Evolutionary conservation across 2,888 invertebrate genomes (phyloP).

Genomic region (Geophilus truncorum): DNA sequence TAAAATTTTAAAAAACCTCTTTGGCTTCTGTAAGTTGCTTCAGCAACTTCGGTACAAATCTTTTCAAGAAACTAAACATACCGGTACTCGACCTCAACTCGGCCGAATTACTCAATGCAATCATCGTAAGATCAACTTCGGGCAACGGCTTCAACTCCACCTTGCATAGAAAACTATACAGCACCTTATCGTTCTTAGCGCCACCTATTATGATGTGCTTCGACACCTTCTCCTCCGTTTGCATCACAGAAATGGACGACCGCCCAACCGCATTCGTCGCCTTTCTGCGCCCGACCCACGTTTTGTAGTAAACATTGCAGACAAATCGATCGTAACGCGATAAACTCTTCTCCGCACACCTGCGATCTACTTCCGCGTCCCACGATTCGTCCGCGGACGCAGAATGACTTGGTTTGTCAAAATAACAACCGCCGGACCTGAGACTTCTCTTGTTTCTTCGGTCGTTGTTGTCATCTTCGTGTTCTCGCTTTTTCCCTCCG

Average conservation of each 20-base stretch:
- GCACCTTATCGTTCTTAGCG: not conserved
- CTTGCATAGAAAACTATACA: not conserved
- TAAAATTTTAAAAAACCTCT: too few relatives aligned
- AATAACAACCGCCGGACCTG: not conserved
- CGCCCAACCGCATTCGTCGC: not conserved
- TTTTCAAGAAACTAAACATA: not conserved
- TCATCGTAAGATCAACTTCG: not conserved
- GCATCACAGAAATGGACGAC: not conserved
- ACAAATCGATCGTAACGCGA: not conserved
- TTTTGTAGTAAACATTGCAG: not conserved
- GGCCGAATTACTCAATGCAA: not conserved
- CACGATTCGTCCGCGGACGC: not conserved
- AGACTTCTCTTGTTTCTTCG: not conserved
- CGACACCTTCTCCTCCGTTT: not conserved
- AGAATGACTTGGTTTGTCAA: not conserved
- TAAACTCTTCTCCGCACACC: not conserved
- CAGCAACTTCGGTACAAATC: not conserved
- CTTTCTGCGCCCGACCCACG: slow-evolving; percentile 4
- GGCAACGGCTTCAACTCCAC: not conserved
- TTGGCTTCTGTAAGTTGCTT: too few relatives aligned
- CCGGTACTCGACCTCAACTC: not conserved
- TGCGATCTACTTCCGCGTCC: not conserved
- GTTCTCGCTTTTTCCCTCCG: not conserved
- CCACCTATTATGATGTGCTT: not conserved
- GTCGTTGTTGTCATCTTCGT: not conserved